phyloP scores from a whole-genome alignment of 2,113 vertebrate species.

The Aptenodytes patagonicus region DNA sequence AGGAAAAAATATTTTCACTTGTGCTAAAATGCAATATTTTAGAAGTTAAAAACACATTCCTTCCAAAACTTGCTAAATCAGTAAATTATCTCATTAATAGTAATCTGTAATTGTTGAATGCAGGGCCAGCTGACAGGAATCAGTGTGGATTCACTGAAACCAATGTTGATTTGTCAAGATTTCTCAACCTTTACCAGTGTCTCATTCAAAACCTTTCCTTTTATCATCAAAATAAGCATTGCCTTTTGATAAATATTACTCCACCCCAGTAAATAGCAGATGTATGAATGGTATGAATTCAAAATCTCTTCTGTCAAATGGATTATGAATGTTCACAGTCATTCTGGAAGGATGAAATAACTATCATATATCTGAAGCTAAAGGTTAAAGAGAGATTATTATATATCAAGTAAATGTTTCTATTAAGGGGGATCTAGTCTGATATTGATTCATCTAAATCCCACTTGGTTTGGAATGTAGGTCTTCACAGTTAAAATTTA shows the following conservation, averaged over 20 bases:
- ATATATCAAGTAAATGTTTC: not conserved
- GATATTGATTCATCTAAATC: not conserved
- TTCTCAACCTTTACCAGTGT: not conserved
- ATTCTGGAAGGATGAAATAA: not conserved
- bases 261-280: not conserved
- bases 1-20: not conserved
- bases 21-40: not conserved
- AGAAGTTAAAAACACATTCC: not conserved
- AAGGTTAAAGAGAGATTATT: not conserved
- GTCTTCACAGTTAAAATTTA: not conserved
- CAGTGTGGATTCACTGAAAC: not conserved
- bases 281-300: not conserved
- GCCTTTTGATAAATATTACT: not conserved
- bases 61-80: not conserved
- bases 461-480: not conserved
- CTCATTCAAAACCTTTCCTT: not conserved
- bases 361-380: not conserved
- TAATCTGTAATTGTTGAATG: not conserved
- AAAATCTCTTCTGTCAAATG: not conserved
- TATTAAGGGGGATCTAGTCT: not conserved
- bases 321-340: not conserved
- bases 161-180: not conserved
- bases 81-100: not conserved
- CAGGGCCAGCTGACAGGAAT: not conserved
- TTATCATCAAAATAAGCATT: not conserved